phyloP scores from a whole-genome alignment of 2,888 invertebrate species.

The Zaprionus bogoriensis region DNA sequence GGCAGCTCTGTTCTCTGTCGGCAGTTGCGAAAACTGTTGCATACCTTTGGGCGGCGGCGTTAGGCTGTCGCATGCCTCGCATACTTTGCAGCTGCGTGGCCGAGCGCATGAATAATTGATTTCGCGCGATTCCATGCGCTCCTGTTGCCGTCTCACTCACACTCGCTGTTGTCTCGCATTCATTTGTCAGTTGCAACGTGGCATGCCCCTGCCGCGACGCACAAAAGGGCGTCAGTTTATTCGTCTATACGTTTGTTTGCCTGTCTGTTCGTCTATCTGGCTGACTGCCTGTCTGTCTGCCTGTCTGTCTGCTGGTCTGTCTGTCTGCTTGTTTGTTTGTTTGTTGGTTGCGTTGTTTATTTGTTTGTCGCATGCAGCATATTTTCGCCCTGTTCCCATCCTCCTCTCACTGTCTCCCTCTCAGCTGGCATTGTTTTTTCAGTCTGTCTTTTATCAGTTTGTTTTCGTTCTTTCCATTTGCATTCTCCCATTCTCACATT shows the following conservation, averaged over 20 bases:
- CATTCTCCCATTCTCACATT: not conserved
- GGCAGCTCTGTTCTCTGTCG: slow-evolving; percentile 18
- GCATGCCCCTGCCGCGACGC: no score
- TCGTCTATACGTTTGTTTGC: slow-evolving; percentile 35
- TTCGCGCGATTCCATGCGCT: slow-evolving; percentile 48
- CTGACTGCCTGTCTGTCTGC: slow-evolving; percentile 65
- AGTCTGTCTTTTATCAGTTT: slow-evolving; percentile 69
- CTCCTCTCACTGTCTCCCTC: not conserved
- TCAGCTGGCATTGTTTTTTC: slow-evolving; percentile 53
- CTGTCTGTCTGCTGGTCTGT: slow-evolving; percentile 52
- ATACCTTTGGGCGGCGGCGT: slow-evolving; percentile 40
- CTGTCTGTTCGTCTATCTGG: slow-evolving; percentile 29
- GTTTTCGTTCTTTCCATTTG: slow-evolving; percentile 63
- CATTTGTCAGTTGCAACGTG: slow-evolving; percentile 65
- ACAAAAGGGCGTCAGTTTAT: slow-evolving; percentile 54
- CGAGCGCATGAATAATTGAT: slow-evolving; percentile 79
- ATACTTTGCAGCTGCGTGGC: slow-evolving; percentile 68
- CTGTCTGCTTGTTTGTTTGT: slow-evolving; percentile 35
- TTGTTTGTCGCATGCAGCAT: slow-evolving; percentile 69
- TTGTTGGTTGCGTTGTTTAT: slow-evolving; percentile 51
- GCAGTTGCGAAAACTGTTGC: slow-evolving; percentile 61
- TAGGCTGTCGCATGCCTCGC: slow-evolving; percentile 52
- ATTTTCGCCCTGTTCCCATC: slow-evolving; percentile 48
- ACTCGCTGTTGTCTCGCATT: slow-evolving; percentile 47
- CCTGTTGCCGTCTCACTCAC: slow-evolving; percentile 4